Conservation (phyloP, 2,113 vertebrate genomes). For the Nipponia nippon region DNA sequence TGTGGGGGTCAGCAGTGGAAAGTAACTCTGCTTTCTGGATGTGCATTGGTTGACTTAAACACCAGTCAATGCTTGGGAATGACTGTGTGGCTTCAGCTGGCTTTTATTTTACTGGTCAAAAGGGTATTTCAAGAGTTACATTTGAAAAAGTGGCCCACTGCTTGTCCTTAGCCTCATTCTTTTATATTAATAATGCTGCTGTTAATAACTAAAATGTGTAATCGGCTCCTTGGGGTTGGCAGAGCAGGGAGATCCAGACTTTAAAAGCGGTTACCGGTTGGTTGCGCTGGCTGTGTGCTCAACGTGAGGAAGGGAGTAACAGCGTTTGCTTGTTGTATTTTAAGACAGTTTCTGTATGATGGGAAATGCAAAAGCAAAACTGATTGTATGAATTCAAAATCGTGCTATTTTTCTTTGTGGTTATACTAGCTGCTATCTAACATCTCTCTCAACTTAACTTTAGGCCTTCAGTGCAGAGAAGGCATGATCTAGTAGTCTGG, state of each 20-base stretch:
- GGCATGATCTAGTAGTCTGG: neutral
- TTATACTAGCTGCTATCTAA: neutral
- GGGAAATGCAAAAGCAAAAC: neutral
- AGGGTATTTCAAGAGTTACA: neutral
- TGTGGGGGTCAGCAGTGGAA: neutral
- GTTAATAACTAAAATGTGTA: neutral
- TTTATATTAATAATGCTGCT: neutral
- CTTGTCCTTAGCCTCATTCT: neutral
- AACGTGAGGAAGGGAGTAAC: neutral
- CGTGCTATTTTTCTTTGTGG: neutral
- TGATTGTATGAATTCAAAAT: neutral
- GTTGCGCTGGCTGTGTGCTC: neutral
- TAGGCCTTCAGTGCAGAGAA: neutral
- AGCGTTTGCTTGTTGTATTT: neutral
- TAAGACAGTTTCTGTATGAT: neutral
- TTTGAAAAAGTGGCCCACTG: neutral
- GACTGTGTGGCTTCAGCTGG: neutral
- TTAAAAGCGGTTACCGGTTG: neutral
- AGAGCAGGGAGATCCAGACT: neutral
- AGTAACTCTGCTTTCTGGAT: neutral
- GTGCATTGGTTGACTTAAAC: neutral
- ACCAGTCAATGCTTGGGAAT: neutral
- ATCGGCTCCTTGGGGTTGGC: neutral
- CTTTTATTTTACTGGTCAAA: neutral
- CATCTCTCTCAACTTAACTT: neutral